These are phyloP conservation scores for Drosophila kurseongensis DNA, from an alignment of 1,140 invertebrate genomes.

Conservation along the genomic window DNA sequence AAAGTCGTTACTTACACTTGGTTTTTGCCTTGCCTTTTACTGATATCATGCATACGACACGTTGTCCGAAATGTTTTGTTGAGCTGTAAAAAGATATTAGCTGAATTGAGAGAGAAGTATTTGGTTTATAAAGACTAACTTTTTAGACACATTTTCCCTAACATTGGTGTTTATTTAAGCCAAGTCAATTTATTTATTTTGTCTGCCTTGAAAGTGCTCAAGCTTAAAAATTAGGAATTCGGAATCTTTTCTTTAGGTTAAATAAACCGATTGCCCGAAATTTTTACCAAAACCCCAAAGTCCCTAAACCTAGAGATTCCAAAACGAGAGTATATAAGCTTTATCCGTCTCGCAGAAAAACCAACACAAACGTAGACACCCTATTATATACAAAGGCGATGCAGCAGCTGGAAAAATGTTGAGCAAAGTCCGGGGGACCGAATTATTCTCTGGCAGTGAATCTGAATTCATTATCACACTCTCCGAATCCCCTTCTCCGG, in stretches of 20 bases:
- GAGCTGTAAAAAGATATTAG: neutral
- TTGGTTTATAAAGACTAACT: no score
- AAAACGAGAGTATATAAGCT: constrained; percentile 30
- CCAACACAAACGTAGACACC: neutral
- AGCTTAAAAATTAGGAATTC: no score
- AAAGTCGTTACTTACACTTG: constrained; percentile 29
- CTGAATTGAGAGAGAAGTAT: neutral
- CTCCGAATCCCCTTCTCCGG: neutral
- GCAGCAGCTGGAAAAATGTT: constrained; percentile 23
- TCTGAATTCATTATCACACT: constrained; percentile 80
- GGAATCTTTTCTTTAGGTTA: no score
- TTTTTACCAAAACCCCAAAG: no score
- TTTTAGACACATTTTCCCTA: no score
- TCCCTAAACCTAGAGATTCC: neutral
- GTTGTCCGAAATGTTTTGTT: constrained; percentile 10
- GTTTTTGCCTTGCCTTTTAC: constrained; percentile 10
- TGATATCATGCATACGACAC: constrained; percentile 50
- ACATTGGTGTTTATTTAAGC: no score
- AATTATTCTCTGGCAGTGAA: constrained; percentile 69
- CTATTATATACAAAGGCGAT: neutral
- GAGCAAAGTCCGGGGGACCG: constrained; percentile 28
- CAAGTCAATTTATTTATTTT: no score
- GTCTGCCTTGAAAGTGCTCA: no score
- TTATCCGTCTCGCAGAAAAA: constrained; percentile 8
- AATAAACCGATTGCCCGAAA: no score